phyloP scores from a whole-genome alignment of 2,797 vertebrate genomes.

The Notoglanidium macrostoma region DNA sequence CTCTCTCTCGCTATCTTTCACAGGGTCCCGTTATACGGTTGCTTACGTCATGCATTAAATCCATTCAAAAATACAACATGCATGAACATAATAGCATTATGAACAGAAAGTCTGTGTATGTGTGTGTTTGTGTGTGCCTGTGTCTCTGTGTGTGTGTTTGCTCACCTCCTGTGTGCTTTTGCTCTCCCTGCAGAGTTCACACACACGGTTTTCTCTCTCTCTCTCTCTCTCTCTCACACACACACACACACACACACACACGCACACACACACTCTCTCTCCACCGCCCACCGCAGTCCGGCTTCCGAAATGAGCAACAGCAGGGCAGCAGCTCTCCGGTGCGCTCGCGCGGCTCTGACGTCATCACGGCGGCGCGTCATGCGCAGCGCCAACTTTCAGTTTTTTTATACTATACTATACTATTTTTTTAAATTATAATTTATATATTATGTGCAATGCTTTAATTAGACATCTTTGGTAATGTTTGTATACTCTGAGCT shows the following conservation, averaged over 20 bases:
- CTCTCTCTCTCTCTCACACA: background rate
- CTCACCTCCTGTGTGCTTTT: slow-evolving; percentile 19
- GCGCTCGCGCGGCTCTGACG: slow-evolving; percentile 30
- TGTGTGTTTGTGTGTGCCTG: slow-evolving; percentile 7
- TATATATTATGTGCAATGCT: background rate
- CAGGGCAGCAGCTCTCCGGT: slow-evolving; percentile 27
- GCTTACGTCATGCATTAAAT: background rate
- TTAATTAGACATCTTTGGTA: background rate
- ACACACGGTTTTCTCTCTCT: background rate
- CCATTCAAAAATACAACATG: background rate
- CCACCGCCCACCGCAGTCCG: slow-evolving; percentile 3
- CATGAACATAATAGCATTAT: background rate
- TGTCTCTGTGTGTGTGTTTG: slow-evolving; percentile 5
- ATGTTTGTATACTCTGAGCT: too few relatives aligned
- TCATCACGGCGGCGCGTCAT: background rate
- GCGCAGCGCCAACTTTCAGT: background rate
- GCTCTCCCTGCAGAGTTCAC: slow-evolving; percentile 5
- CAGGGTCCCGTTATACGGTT: background rate
- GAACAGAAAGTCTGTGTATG: background rate
- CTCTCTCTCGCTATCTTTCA: background rate
- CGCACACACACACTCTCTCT: slow-evolving; percentile 7
- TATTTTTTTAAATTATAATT: background rate
- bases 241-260: slow-evolving; percentile 9
- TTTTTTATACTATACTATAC: too few relatives aligned
- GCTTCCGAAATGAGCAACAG: background rate